Base-by-base conservation (phyloP, 2,113 vertebrate genomes). In the Megaleporinus macrocephalus region DNA sequence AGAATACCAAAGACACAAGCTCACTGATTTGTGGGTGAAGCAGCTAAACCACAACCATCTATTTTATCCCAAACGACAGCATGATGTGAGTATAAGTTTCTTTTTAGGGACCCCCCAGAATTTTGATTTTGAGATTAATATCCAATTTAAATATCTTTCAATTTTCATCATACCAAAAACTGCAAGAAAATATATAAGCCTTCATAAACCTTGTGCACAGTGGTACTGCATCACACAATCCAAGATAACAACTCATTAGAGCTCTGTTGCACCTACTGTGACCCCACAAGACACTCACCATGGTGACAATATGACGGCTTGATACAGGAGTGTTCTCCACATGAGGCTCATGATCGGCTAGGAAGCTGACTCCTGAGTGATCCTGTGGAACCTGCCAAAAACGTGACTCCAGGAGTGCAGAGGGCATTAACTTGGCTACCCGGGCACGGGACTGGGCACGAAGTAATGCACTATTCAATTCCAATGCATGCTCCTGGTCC, bases 231-330 rank as follows among this genome's bases (percentile, higher is more conserved):
- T 30, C 20, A 75, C 27, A 57, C 51, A 12, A 20, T 53, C 29
- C 18, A 13, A 68, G 1, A 68, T 27, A 66, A 27, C 12, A 53
- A 51, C 33, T 22, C 49, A 65, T 3, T 33, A 78, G 66, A 30
- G 20, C 13, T 71, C 12, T 71, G 20, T 30, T 55, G 22, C 13
- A 14, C 30, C 65, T 20, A 33, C 66, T 29, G 12, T 5, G 18
- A 41, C 33, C 49, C 14, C 30, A 77, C 30, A 36, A 49, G 65
- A 30, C 53, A 73, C 84, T 74, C 81, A 90, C 89, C 86, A 90
- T 80, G 26, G 84, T 87, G 70, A 89, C 65, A 20, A 83, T 83
- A 76, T 82, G 85, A 33, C 75, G 73, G 29, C 80, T 76, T 29
- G 87, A 83, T 26, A 84, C 29, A 1, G 80, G 84, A 14, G 71